A percentile compares a stretch with the other conserved stretches of the same genome.
These are phyloP conservation scores for Drosophila chauvacae DNA, from an alignment of 1,140 invertebrate species.

Conservation along the genomic window DNA sequence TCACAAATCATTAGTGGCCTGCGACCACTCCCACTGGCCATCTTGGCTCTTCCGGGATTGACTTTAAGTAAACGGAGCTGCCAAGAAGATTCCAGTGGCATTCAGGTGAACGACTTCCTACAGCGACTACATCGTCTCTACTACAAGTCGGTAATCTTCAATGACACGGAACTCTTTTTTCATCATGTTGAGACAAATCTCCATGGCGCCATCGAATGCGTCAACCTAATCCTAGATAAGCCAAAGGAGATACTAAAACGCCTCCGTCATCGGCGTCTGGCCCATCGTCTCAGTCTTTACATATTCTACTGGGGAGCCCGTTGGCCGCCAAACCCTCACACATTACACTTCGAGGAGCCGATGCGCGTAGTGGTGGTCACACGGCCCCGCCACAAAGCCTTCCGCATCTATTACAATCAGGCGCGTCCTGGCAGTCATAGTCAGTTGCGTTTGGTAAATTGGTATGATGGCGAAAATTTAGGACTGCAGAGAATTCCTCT, in stretches of 20 bases:
- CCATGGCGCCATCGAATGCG: slow-evolving; percentile 71
- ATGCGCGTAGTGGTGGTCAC: slow-evolving; percentile 78
- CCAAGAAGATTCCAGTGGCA: slow-evolving; percentile 25
- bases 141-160: slow-evolving; percentile 76
- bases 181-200: slow-evolving; percentile 74
- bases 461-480: slow-evolving; percentile 87
- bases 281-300: slow-evolving; percentile 79
- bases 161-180: slow-evolving; percentile 68
- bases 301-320: slow-evolving; percentile 83
- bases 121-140: slow-evolving; percentile 62
- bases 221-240: slow-evolving; percentile 73
- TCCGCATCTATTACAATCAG: slow-evolving; percentile 89
- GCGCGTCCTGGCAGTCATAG: slow-evolving; percentile 85
- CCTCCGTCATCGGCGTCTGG: slow-evolving; percentile 60
- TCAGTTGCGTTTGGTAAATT: slow-evolving; percentile 87
- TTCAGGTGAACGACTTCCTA: slow-evolving; percentile 71
- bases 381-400: slow-evolving; percentile 79
- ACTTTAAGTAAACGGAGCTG: slow-evolving; percentile 21
- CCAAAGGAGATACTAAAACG: slow-evolving; percentile 57
- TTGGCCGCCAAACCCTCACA: slow-evolving; percentile 42
- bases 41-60: slow-evolving; percentile 46
- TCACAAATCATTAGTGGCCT: slow-evolving; percentile 76
- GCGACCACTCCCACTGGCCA: slow-evolving; percentile 57
- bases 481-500: slow-evolving; percentile 87
- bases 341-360: slow-evolving; percentile 65